A percentile compares a stretch with the other conserved stretches of the same genome.
These are phyloP conservation scores for Amblyteles armatorius DNA, from an alignment of 2,888 invertebrate species.

Conservation along the genomic window DNA sequence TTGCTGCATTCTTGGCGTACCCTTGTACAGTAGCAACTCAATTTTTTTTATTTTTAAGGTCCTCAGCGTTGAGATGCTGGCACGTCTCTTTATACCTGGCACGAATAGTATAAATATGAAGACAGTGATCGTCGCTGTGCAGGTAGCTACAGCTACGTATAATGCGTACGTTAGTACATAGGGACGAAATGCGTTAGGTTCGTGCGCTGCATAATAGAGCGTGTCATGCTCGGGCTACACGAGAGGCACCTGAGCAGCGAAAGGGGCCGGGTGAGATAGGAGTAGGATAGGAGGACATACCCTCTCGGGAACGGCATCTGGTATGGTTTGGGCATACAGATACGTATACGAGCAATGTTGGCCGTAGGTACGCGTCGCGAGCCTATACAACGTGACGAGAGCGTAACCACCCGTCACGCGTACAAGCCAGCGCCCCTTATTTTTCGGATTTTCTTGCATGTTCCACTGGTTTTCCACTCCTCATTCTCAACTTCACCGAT, in stretches of 20 bases:
- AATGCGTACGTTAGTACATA: slow-evolving; percentile 49
- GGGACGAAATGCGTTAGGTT: slow-evolving; percentile 70
- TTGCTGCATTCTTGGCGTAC: too few relatives aligned
- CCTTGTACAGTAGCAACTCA: too few relatives aligned
- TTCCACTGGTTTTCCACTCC: slow-evolving; percentile 37
- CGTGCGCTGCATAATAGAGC: slow-evolving; percentile 71
- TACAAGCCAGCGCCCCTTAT: slow-evolving; percentile 22
- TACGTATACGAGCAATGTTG: slow-evolving; percentile 43
- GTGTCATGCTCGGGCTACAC: slow-evolving; percentile 64
- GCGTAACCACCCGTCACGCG: slow-evolving; percentile 57
- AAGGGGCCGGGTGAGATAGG: slow-evolving; percentile 38
- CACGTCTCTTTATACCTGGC: slow-evolving; percentile 44
- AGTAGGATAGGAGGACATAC: slow-evolving; percentile 44
- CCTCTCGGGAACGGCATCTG: slow-evolving; percentile 55
- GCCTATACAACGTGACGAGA: slow-evolving; percentile 65
- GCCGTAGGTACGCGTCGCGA: slow-evolving; percentile 57
- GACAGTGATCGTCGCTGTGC: slow-evolving; percentile 10
- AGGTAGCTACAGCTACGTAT: slow-evolving; percentile 14
- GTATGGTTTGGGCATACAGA: slow-evolving; percentile 32
- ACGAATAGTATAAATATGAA: slow-evolving; percentile 52
- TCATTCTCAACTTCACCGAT: slow-evolving; percentile 36
- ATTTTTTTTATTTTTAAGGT: background rate
- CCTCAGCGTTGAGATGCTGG: too few relatives aligned
- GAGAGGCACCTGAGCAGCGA: slow-evolving; percentile 58
- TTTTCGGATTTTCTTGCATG: slow-evolving; percentile 22